Evolutionary conservation across 2,797 vertebrate genomes (phyloP).

Genomic region (Cirrhinus molitorella): DNA sequence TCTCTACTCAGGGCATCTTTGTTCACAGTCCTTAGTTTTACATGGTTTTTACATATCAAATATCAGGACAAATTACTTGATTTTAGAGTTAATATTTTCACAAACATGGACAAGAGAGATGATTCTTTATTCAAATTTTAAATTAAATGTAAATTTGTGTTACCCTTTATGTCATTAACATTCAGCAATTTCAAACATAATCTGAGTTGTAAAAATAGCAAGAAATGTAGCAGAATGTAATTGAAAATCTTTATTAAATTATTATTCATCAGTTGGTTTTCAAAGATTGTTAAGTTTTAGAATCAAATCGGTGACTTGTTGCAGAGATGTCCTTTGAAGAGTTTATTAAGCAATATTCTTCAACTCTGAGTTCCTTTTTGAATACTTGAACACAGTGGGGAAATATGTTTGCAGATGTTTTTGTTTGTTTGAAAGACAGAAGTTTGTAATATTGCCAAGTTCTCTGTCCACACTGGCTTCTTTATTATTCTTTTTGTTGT

Average conservation of each 20-base stretch:
- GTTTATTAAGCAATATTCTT: constrained; percentile 54
- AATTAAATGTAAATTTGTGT: background rate
- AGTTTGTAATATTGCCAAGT: background rate
- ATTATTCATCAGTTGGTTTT: background rate
- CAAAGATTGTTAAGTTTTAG: background rate
- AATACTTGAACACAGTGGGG: constrained; percentile 67
- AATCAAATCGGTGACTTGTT: background rate
- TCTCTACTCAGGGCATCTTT: constrained; percentile 61
- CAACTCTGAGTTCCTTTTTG: constrained; percentile 65
- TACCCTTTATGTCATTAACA: background rate
- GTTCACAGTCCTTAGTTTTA: constrained; percentile 13
- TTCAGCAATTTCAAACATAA: background rate
- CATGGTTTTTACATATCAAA: constrained; percentile 28
- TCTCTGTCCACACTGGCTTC: constrained; percentile 23
- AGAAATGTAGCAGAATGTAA: constrained; percentile 1
- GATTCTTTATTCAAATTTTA: background rate
- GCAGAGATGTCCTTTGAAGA: constrained; percentile 44
- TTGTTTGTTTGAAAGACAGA: constrained; percentile 9
- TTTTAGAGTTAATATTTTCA: constrained; percentile 6
- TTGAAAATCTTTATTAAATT: background rate
- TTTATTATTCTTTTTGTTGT: background rate
- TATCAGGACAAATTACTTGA: background rate
- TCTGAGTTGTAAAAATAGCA: background rate
- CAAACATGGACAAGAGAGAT: background rate
- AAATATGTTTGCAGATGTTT: constrained; percentile 32